These are phyloP conservation scores for Colaptes auratus DNA, from an alignment of 2,113 vertebrate species.

Conservation along the genomic window DNA sequence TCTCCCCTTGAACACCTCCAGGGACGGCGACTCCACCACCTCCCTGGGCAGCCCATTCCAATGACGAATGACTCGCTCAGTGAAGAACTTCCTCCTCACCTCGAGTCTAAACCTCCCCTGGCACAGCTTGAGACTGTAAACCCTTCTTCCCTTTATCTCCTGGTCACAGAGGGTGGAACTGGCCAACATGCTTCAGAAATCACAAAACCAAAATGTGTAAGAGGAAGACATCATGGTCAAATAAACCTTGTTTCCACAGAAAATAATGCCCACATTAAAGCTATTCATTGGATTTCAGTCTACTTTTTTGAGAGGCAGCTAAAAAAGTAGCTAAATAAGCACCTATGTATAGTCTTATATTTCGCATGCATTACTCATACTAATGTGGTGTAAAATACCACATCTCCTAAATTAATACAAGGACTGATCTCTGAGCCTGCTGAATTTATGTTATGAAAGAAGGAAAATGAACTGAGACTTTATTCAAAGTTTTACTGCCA, in stretches of 20 bases:
- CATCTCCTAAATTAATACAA: neutral
- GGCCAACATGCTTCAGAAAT: neutral
- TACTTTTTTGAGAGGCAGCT: neutral
- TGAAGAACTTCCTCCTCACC: no score
- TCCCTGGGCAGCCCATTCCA: no score
- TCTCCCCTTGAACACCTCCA: no score
- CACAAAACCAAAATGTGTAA: neutral
- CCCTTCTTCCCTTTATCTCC: neutral
- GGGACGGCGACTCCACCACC: no score
- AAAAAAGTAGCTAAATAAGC: neutral
- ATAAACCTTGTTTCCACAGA: neutral
- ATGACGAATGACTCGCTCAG: no score
- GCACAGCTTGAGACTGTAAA: no score
- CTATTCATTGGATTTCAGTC: neutral
- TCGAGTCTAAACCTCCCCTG: no score
- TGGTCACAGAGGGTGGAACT: neutral
- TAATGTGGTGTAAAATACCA: neutral
- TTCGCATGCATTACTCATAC: neutral
- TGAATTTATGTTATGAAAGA: neutral
- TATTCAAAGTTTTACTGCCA: slow-evolving; percentile 44
- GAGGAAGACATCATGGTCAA: neutral
- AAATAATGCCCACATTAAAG: neutral
- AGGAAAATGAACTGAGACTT: slow-evolving; percentile 16
- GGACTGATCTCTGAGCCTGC: neutral
- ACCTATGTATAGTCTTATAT: neutral